Percentiles rank a stretch among this genome's conserved stretches.
Evolutionary conservation across 2,888 invertebrate species (phyloP).

Genomic region (Parthenolecanium corni): DNA sequence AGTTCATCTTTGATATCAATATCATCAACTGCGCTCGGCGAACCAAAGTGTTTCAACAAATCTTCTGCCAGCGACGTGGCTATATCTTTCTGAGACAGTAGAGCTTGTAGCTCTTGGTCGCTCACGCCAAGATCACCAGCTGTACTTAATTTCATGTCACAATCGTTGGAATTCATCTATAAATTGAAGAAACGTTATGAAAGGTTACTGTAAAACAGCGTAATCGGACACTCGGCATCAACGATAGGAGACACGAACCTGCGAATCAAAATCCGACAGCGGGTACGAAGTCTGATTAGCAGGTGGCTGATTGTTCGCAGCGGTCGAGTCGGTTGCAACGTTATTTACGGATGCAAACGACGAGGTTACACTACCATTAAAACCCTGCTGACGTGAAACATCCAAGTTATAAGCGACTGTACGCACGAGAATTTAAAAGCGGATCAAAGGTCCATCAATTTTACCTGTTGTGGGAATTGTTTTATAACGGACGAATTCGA

Average conservation of each 20-base stretch:
- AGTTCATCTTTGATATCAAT: constrained; percentile 38
- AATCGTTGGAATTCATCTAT: constrained; percentile 24
- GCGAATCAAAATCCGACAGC: constrained; percentile 15
- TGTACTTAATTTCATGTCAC: constrained; percentile 24
- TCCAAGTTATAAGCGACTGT: background rate
- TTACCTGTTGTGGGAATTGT: constrained; percentile 37
- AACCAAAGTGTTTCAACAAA: constrained; percentile 70
- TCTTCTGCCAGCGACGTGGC: constrained; percentile 76
- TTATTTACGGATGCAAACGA: background rate
- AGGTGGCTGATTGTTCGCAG: background rate
- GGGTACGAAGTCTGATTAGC: constrained; percentile 5
- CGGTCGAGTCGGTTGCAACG: background rate
- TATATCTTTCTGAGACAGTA: constrained; percentile 61
- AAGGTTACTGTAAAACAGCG: background rate
- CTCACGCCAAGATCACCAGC: constrained; percentile 46
- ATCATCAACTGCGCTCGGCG: constrained; percentile 44
- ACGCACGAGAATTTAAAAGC: constrained; percentile 31
- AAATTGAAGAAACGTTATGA: background rate
- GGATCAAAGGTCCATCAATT: constrained; percentile 28
- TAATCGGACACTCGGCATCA: background rate
- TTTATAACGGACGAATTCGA: constrained; percentile 35
- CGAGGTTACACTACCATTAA: constrained; percentile 5
- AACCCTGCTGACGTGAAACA: constrained; percentile 6
- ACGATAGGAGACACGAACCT: background rate
- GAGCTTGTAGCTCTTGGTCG: constrained; percentile 59